These are phyloP conservation scores for Dinothrombium tinctorium DNA, from an alignment of 1,140 invertebrate species.

Conservation along the genomic window DNA sequence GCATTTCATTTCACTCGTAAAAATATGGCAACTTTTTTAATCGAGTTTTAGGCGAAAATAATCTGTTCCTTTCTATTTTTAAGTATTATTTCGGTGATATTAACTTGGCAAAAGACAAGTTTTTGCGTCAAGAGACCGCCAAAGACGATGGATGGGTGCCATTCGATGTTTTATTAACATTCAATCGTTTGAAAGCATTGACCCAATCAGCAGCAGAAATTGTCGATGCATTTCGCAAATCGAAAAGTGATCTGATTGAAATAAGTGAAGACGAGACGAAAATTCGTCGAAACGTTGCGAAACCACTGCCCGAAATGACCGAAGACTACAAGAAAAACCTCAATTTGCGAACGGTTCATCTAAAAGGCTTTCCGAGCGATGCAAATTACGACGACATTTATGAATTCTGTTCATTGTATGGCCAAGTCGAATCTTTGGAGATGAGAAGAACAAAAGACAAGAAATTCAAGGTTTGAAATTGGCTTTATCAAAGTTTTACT, in stretches of 20 bases:
- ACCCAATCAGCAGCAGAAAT: slow-evolving; percentile 43
- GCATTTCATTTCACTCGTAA: too few species aligned
- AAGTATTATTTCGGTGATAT: slow-evolving; percentile 61
- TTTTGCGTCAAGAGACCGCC: slow-evolving; percentile 54
- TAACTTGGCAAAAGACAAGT: slow-evolving; percentile 70
- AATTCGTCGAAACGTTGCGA: slow-evolving; percentile 44
- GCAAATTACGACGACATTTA: slow-evolving; percentile 40
- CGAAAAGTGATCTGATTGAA: slow-evolving; percentile 45
- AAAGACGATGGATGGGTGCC: slow-evolving; percentile 69
- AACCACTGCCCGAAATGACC: slow-evolving; percentile 57
- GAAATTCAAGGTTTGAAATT: slow-evolving; percentile 1
- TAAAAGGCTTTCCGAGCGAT: slow-evolving; percentile 62
- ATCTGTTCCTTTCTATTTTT: slow-evolving; percentile 20
- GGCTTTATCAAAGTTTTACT: background rate
- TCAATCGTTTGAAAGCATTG: slow-evolving; percentile 55
- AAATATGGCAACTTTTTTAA: too few species aligned
- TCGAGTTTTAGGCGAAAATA: too few species aligned
- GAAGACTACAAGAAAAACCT: slow-evolving; percentile 55
- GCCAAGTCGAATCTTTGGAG: slow-evolving; percentile 45
- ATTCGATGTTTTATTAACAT: slow-evolving; percentile 54
- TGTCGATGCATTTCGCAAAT: slow-evolving; percentile 42
- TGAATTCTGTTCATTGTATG: slow-evolving; percentile 42
- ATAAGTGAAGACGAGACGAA: slow-evolving; percentile 56
- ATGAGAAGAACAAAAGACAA: slow-evolving; percentile 22
- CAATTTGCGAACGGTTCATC: slow-evolving; percentile 48